Conservation (phyloP, 2,113 vertebrate genomes). For the Pteronura brasiliensis region DNA sequence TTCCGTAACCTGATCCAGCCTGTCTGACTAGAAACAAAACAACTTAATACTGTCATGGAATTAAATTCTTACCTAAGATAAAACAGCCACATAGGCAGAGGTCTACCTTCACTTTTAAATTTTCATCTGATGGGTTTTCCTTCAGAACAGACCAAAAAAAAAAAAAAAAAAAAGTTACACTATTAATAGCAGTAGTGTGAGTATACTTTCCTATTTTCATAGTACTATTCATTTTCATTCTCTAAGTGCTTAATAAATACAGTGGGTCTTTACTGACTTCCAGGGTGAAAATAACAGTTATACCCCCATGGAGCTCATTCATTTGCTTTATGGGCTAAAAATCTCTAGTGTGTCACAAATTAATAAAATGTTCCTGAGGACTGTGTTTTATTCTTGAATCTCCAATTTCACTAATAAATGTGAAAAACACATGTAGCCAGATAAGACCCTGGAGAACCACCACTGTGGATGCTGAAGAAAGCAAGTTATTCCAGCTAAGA, state of each 20-base stretch:
- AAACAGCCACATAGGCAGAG: slow-evolving; percentile 18
- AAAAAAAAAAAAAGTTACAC: slow-evolving; percentile 18
- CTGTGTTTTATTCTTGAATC: slow-evolving; percentile 63
- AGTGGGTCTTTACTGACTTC: slow-evolving; percentile 56
- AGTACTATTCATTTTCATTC: slow-evolving; percentile 55
- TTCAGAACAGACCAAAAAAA: slow-evolving; percentile 14
- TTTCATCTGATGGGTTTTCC: slow-evolving; percentile 33
- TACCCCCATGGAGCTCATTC: slow-evolving; percentile 42
- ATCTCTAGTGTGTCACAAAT: slow-evolving; percentile 45
- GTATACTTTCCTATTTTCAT: slow-evolving; percentile 56
- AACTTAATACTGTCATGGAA: slow-evolving; percentile 13
- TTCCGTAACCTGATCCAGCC: neutral
- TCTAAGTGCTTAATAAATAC: slow-evolving; percentile 68
- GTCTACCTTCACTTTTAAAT: neutral
- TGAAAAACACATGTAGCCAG: slow-evolving; percentile 67
- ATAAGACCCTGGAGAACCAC: slow-evolving; percentile 51
- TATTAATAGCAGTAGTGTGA: slow-evolving; percentile 29
- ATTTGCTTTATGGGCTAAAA: slow-evolving; percentile 58
- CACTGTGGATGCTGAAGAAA: slow-evolving; percentile 59
- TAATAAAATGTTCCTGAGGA: slow-evolving; percentile 57
- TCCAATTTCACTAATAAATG: slow-evolving; percentile 75
- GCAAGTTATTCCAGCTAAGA: slow-evolving; percentile 49
- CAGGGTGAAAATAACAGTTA: slow-evolving; percentile 51
- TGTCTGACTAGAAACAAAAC: slow-evolving; percentile 18
- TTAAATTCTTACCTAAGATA: slow-evolving; percentile 18